Percentiles rank a stretch among this genome's conserved stretches.
These are phyloP conservation scores for Oasisia sp. DNA, from an alignment of 2,888 invertebrate genomes.

Conservation along the genomic window DNA sequence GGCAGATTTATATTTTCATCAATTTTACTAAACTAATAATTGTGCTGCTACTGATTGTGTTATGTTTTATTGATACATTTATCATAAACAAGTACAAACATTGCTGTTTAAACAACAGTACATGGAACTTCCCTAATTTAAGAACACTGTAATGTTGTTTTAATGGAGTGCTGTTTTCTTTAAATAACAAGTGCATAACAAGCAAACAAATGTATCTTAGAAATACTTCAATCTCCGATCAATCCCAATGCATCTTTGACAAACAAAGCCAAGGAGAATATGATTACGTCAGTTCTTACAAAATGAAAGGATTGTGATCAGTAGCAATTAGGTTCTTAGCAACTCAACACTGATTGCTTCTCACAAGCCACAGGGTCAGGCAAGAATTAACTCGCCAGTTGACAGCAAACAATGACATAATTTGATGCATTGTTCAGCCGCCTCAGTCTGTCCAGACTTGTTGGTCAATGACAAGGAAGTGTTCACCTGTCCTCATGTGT, in stretches of 20 bases:
- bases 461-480: not conserved
- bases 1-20: too few species aligned
- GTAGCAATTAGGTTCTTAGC: not conserved
- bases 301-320: not conserved
- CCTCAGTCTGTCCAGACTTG: not conserved
- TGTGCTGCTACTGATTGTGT: too few species aligned
- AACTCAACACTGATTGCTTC: not conserved
- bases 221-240: not conserved
- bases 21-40: too few species aligned
- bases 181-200: not conserved
- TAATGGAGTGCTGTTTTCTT: not conserved
- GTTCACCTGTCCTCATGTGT: not conserved
- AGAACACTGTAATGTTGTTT: too few species aligned
- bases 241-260: not conserved
- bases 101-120: too few species aligned
- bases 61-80: too few species aligned
- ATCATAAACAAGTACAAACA: too few species aligned
- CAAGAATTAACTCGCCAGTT: not conserved
- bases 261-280: not conserved
- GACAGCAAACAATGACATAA: not conserved
- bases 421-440: not conserved
- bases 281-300: not conserved
- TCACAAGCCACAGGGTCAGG: not conserved
- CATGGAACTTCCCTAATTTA: too few species aligned
- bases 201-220: not conserved